Evolutionary conservation across 2,113 vertebrate species (phyloP), one percentile per base, ranked within the genome.

Genomic region (Vicugna pacos): DNA sequence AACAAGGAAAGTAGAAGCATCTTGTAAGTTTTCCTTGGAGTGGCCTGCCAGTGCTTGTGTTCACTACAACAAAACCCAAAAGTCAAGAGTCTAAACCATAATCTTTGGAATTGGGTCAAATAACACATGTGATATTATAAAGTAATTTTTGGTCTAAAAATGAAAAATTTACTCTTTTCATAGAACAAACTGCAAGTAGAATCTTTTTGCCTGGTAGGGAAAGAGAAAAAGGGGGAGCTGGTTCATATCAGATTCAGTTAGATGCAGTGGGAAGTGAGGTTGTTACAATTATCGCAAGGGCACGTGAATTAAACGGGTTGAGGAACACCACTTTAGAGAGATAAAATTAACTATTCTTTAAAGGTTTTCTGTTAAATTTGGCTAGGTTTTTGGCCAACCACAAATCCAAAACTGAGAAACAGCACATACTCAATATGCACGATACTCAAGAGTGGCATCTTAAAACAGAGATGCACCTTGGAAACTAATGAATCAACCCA

Each of bases 341-440:
- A 83, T 54, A 89, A 72, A 77, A 91, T 17, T 73, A 85, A 50
- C 35, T 84, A 17, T 67, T 77, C 24, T 42, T 87, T 86, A 89
- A 89, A 46, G 81, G 32, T 52, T 91, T 86, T 86, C 42, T 65
- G 30, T 28, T 81, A 67, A 32, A 42, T 82, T 92, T 83, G 48
- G 28, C 89, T 67, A 69, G 14, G 1, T 35, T 93, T 93, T 87
- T 89, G 24, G 91, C 15, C 28, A 92, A 54, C 17, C 26, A 91
- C 42, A 69, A 20, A 81, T 26, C 12, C 10, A 42, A 84, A 81
- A 67, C 35, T 69, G 15, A 72, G 80, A 86, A 88, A 46, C 14
- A 91, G 20, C 73, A 35, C 6, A n/a, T 13, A 79, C 1, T 56
- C 5, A 48, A 24, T 62, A 58, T 2, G 11, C 6, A 58, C 28